Conservation (phyloP, 2,797 vertebrate genomes). For the Naso thynnoides region DNA sequence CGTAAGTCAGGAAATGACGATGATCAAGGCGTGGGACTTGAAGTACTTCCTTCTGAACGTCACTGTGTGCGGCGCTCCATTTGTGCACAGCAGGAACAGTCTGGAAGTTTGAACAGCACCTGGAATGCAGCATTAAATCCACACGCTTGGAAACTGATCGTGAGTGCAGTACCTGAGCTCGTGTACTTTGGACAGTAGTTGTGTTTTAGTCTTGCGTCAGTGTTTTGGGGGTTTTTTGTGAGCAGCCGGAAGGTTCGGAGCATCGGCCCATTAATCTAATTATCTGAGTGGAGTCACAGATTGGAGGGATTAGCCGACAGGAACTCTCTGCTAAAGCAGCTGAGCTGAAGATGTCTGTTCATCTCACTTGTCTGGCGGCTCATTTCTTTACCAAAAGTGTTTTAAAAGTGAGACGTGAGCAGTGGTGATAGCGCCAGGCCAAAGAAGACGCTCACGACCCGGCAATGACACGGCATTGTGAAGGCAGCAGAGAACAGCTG, state of each 20-base stretch:
- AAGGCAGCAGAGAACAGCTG: not conserved
- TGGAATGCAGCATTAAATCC: too few relatives aligned
- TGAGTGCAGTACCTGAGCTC: not conserved
- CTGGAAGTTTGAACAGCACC: too few relatives aligned
- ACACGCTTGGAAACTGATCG: too few relatives aligned
- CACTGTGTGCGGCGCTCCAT: too few relatives aligned
- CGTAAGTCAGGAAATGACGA: too few relatives aligned
- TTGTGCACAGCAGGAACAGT: too few relatives aligned
- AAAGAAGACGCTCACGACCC: too few relatives aligned
- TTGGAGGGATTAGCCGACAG: conserved; percentile 55
- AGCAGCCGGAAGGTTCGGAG: conserved; percentile 20
- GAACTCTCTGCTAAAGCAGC: conserved; percentile 35
- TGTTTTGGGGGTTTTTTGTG: not conserved
- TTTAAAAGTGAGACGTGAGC: conserved; percentile 1
- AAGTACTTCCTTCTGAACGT: too few relatives aligned
- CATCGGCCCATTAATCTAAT: conserved; percentile 47
- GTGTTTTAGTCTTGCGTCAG: not conserved
- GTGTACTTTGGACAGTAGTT: not conserved
- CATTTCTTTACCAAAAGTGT: conserved; percentile 32
- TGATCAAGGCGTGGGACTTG: too few relatives aligned
- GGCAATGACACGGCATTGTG: not conserved
- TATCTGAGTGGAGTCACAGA: conserved; percentile 54
- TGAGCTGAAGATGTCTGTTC: conserved; percentile 49
- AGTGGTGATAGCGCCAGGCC: too few relatives aligned
- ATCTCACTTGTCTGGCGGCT: conserved; percentile 34